Conservation (phyloP, 2,797 vertebrate species). For the Vipera ursinii region DNA sequence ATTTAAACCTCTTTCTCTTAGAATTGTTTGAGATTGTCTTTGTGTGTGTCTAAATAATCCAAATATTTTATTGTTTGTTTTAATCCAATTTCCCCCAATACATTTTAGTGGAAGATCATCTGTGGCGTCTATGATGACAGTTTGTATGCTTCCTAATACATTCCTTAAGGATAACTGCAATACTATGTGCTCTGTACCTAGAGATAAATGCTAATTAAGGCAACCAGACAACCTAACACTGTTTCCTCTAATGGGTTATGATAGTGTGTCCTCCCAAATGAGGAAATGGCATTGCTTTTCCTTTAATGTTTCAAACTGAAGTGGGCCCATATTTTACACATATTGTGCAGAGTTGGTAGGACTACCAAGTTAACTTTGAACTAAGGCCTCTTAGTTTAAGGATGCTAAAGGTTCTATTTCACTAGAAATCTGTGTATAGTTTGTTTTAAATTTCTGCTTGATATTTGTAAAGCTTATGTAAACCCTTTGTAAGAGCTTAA, state of each 20-base stretch:
- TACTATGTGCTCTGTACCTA: not conserved
- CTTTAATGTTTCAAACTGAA: not conserved
- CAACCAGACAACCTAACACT: not conserved
- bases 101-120: not conserved
- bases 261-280: not conserved
- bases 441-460: not conserved
- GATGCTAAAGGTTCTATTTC: not conserved
- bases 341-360: not conserved
- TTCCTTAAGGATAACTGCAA: not conserved
- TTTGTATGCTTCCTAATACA: not conserved
- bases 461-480: not conserved
- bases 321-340: not conserved
- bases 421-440: not conserved
- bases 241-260: not conserved
- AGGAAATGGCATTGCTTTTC: not conserved
- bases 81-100: not conserved
- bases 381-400: not conserved
- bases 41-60: slow-evolving; percentile 58
- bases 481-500: not conserved
- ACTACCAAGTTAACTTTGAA: not conserved
- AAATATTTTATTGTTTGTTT: slow-evolving; percentile 55
- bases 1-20: slow-evolving; percentile 37
- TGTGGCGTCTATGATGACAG: not conserved
- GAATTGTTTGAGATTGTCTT: slow-evolving; percentile 38
- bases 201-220: not conserved